A percentile compares a stretch with the other conserved stretches of the same genome.
Evolutionary conservation across 2,888 invertebrate genomes (phyloP).

Genomic region (Rhimphoctona megacephalus): DNA sequence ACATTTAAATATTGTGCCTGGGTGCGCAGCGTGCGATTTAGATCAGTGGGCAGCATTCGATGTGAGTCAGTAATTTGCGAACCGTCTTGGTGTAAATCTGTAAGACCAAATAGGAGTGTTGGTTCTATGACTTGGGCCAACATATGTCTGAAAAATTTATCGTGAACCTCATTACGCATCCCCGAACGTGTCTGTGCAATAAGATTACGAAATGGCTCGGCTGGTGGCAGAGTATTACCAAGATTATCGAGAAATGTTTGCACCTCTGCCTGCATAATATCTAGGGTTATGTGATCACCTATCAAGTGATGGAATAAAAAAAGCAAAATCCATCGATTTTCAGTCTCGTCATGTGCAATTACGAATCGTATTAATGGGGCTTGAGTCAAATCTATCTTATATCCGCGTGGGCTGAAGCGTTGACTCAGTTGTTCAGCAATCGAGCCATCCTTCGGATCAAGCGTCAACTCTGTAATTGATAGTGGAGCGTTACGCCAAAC

Average conservation of each 20-base stretch:
- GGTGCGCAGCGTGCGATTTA: neutral
- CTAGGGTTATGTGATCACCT: constrained; percentile 10
- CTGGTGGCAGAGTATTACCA: neutral
- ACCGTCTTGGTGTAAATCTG: constrained; percentile 10
- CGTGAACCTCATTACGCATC: neutral
- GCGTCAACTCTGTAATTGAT: neutral
- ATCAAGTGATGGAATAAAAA: constrained; percentile 10
- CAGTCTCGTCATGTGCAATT: neutral
- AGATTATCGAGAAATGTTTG: neutral
- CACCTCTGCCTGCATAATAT: neutral
- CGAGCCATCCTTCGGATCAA: constrained; percentile 8
- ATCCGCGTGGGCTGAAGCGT: neutral
- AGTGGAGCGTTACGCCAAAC: constrained; percentile 14
- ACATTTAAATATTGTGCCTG: constrained; percentile 18
- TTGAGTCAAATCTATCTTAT: constrained; percentile 3
- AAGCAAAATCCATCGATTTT: constrained; percentile 3
- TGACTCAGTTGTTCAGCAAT: neutral
- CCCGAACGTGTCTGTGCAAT: constrained; percentile 3
- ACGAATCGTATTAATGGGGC: constrained; percentile 8
- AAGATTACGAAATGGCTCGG: constrained; percentile 11
- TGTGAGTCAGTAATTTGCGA: neutral
- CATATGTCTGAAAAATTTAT: neutral
- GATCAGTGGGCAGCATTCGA: neutral
- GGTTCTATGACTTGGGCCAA: neutral
- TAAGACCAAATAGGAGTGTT: constrained; percentile 6